Conservation (phyloP, 2,113 vertebrate genomes). For the Trematocara macrostoma region DNA sequence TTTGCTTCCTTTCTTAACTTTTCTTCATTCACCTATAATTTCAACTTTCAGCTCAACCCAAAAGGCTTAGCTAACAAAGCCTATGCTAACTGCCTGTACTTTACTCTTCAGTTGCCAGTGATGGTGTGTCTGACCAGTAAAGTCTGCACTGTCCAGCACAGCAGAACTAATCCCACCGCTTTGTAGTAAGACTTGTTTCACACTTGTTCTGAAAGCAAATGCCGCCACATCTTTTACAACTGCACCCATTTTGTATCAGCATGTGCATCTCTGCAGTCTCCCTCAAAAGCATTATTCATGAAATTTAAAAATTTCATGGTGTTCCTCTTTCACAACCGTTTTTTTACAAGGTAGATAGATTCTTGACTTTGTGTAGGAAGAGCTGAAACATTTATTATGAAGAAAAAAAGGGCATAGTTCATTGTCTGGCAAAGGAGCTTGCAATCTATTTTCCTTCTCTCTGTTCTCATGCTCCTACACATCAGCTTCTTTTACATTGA, state of each 20-base stretch:
- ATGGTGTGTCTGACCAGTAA: background rate
- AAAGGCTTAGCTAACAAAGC: background rate
- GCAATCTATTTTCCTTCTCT: background rate
- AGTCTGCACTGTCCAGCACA: background rate
- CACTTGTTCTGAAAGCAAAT: background rate
- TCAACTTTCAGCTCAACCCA: background rate
- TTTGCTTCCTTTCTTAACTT: background rate
- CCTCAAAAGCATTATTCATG: background rate
- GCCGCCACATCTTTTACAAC: background rate
- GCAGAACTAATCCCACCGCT: constrained; percentile 10
- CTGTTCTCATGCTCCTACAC: background rate
- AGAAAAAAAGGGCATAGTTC: background rate
- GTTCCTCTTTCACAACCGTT: background rate
- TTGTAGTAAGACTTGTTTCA: background rate
- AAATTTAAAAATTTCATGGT: background rate
- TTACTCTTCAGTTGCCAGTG: background rate
- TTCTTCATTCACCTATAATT: background rate
- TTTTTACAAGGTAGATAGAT: background rate
- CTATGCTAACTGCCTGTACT: background rate
- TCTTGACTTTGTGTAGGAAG: background rate
- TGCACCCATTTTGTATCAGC: background rate
- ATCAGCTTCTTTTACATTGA: background rate
- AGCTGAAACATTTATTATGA: background rate
- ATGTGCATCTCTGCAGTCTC: background rate
- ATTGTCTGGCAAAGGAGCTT: background rate